phyloP scores from a whole-genome alignment of 2,888 invertebrate genomes.

The Drosophila nr. perissopoda region DNA sequence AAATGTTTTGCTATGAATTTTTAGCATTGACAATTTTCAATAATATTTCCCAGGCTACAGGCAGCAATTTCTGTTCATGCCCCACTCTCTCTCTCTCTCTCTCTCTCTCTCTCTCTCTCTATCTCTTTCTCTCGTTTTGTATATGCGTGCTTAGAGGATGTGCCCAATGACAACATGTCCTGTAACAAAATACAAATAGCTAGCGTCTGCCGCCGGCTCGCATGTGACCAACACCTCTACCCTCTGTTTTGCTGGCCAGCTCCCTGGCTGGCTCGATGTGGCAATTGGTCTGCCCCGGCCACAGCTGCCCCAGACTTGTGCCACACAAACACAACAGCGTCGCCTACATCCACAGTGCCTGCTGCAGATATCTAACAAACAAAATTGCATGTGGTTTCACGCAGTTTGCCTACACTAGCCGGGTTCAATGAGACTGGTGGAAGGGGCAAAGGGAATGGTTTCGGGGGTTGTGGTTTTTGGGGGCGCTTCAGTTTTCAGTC shows the following conservation, averaged over 20 bases:
- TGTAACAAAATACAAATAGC: slow-evolving; percentile 70
- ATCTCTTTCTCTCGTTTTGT: neutral
- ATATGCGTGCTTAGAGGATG: slow-evolving; percentile 48
- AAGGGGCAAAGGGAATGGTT: neutral
- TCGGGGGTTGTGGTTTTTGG: neutral
- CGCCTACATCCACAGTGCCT: slow-evolving; percentile 41
- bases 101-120: neutral
- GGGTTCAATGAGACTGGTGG: slow-evolving; percentile 12
- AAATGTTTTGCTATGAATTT: slow-evolving; percentile 66
- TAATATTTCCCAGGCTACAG: slow-evolving; percentile 51
- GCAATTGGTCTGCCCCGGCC: slow-evolving; percentile 15
- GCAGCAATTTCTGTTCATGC: slow-evolving; percentile 4
- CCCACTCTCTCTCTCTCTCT: neutral
- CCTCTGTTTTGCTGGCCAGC: neutral
- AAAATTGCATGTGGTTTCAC: slow-evolving; percentile 73
- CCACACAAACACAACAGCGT: slow-evolving; percentile 9
- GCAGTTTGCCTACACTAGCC: slow-evolving; percentile 52
- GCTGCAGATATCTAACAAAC: slow-evolving; percentile 38
- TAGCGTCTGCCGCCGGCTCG: slow-evolving; percentile 33
- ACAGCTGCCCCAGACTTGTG: slow-evolving; percentile 12
- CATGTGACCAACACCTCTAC: slow-evolving; percentile 59
- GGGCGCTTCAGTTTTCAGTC: slow-evolving; percentile 18
- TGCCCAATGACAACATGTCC: slow-evolving; percentile 70
- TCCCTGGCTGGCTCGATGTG: slow-evolving; percentile 4
- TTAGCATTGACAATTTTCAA: slow-evolving; percentile 67